Evolutionary conservation across 2,888 invertebrate genomes (phyloP), one percentile per base, ranked within the genome.

Genomic region (Pinctada fucata): DNA sequence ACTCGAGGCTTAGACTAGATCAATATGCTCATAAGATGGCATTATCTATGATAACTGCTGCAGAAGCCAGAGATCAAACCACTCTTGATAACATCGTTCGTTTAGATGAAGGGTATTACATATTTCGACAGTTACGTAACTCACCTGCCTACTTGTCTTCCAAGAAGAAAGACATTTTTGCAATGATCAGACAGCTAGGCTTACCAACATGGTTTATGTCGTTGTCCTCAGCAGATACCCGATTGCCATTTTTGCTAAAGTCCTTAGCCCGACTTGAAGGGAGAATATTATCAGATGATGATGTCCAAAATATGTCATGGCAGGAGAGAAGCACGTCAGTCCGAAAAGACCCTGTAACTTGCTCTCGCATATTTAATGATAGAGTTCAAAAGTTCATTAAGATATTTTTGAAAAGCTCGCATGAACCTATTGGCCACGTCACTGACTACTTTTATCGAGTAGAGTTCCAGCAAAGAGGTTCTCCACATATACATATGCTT

Each of bases 101-200:
- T 68, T 85, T 88, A 85, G 88, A 87, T 69, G 84, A 88, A 68
- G 87, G 89, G 70, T 91, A 91, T 76, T 89, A 89, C 82, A 91
- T 88, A 47, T 84, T 84, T 50, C 70, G 69, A 64, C 75, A 69
- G 51, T 66, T 83, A 4, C 52, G 82, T 48, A 79, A 80, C 45
- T 76, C 76, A 64, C 76, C 76, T 50, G 64, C 76, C n/a, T 76
- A 76, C 45, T 64, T 71, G 13, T 16, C 49, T 6, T 48, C 70
- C 16, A 64, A n/a, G 16, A 81, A 81, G 65, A 81, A 81, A 78
- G 79, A 83, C 72, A 75, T 82, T 2, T 82, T 80, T 77, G 82
- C 80, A 63, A 82, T 83, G 82, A 82, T 83, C 16, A 52, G 82
- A 31, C 80, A 83, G 58, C 68, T 81, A 45, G 80, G 83, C 58